Conservation (phyloP, 2,113 vertebrate species). For the Cololabis saira region DNA sequence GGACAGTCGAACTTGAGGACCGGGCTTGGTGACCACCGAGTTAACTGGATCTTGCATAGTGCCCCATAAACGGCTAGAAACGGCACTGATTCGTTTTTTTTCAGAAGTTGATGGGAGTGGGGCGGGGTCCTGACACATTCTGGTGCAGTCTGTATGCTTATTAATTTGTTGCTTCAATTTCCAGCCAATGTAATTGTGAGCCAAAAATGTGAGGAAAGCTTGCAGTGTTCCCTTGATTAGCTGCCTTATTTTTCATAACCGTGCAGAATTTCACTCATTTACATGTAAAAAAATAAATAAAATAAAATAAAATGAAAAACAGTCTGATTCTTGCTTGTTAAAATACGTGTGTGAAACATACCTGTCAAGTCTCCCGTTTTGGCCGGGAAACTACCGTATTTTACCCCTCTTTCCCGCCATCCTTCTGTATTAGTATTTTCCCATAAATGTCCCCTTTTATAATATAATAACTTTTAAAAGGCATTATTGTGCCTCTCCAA, state of each 20-base stretch:
- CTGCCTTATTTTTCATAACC: constrained; percentile 70
- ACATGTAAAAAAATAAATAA: constrained; percentile 66
- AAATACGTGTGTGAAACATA: too few relatives aligned
- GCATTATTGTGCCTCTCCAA: too few relatives aligned
- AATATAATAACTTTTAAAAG: too few relatives aligned
- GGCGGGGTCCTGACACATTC: neutral
- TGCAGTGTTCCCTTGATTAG: constrained; percentile 59
- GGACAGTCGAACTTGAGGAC: too few relatives aligned
- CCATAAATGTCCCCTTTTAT: too few relatives aligned
- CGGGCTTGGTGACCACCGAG: too few relatives aligned
- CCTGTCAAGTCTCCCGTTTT: too few relatives aligned
- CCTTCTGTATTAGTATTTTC: too few relatives aligned
- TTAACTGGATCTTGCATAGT: neutral
- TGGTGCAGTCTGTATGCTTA: constrained; percentile 31
- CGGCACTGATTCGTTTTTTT: constrained; percentile 22
- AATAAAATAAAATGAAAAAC: constrained; percentile 67
- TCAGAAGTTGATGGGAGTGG: constrained; percentile 5
- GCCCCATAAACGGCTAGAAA: neutral
- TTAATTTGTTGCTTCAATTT: constrained; percentile 49
- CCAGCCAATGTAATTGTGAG: constrained; percentile 56
- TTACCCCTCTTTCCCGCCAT: too few relatives aligned
- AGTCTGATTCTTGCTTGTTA: too few relatives aligned
- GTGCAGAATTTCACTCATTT: constrained; percentile 52
- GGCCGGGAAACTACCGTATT: too few relatives aligned
- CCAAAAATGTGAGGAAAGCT: constrained; percentile 51